Percentiles rank a stretch among this genome's conserved stretches.
Evolutionary conservation across 2,797 vertebrate species (phyloP).

Genomic region (Bovichtus variegatus): DNA sequence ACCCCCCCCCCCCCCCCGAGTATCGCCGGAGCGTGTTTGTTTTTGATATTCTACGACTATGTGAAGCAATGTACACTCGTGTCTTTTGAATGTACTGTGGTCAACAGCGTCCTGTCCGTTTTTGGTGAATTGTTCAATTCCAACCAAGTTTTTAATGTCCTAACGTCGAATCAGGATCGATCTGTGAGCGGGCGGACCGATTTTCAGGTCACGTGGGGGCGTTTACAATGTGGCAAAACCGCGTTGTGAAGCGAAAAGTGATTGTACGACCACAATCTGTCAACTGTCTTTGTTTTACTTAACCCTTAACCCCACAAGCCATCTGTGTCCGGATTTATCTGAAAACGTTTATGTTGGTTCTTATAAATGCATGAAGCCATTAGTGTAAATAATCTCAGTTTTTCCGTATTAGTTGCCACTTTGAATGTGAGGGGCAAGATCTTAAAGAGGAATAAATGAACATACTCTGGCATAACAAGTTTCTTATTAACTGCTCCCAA

Average conservation of each 20-base stretch:
- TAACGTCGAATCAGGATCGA: constrained; percentile 20
- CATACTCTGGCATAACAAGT: constrained; percentile 3
- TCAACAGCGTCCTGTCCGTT: constrained; percentile 18
- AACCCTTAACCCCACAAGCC: constrained; percentile 5
- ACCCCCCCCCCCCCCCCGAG: too few relatives aligned
- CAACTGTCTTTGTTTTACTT: constrained; percentile 22
- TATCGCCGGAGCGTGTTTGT: constrained; percentile 17
- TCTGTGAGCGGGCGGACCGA: constrained; percentile 36
- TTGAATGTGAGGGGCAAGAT: constrained; percentile 20
- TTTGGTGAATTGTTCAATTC: constrained; percentile 8
- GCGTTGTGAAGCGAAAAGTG: constrained; percentile 39
- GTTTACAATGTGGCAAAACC: constrained; percentile 40
- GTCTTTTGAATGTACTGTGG: constrained; percentile 48
- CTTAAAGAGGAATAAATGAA: neutral
- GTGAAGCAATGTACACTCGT: constrained; percentile 22
- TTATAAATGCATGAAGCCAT: constrained; percentile 69
- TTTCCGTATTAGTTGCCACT: constrained; percentile 17
- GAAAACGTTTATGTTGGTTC: constrained; percentile 33
- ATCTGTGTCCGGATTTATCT: constrained; percentile 16
- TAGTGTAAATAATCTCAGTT: constrained; percentile 60
- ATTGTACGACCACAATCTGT: constrained; percentile 37
- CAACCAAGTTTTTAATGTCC: constrained; percentile 13
- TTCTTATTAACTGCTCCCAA: constrained; percentile 13
- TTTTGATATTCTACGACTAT: constrained; percentile 22
- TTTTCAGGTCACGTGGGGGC: constrained; percentile 26